phyloP scores from a whole-genome alignment of 2,797 vertebrate species.

The Phaenicophaeus curvirostris region DNA sequence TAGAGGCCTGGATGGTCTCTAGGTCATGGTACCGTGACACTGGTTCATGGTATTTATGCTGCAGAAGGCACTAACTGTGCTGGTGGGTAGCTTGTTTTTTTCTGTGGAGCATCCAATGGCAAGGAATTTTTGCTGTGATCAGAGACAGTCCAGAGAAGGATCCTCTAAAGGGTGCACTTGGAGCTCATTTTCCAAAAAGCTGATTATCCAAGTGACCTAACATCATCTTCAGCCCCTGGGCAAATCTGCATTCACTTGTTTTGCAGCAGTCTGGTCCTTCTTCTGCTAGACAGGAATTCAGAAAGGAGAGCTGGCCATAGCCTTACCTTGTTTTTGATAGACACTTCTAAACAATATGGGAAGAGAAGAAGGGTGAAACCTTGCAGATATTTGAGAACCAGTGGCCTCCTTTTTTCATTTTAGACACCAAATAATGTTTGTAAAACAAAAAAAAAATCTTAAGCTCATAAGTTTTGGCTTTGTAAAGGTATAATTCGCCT shows the following conservation, averaged over 20 bases:
- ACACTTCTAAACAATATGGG: neutral
- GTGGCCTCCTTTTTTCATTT: neutral
- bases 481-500: neutral
- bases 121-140: neutral
- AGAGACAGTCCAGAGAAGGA: neutral
- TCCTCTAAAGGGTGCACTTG: neutral
- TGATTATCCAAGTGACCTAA: neutral
- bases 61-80: neutral
- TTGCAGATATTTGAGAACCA: neutral
- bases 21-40: neutral
- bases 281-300: neutral
- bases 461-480: neutral
- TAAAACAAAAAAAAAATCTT: neutral
- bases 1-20: neutral
- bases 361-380: neutral
- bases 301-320: neutral
- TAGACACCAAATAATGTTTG: neutral
- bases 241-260: neutral
- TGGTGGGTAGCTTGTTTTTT: neutral
- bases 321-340: neutral
- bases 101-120: neutral
- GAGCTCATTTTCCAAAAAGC: neutral
- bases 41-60: rapidly evolving
- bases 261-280: neutral
- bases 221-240: neutral